Evolutionary conservation across 2,113 vertebrate genomes (phyloP).

Genomic region (Apteryx owenii): DNA sequence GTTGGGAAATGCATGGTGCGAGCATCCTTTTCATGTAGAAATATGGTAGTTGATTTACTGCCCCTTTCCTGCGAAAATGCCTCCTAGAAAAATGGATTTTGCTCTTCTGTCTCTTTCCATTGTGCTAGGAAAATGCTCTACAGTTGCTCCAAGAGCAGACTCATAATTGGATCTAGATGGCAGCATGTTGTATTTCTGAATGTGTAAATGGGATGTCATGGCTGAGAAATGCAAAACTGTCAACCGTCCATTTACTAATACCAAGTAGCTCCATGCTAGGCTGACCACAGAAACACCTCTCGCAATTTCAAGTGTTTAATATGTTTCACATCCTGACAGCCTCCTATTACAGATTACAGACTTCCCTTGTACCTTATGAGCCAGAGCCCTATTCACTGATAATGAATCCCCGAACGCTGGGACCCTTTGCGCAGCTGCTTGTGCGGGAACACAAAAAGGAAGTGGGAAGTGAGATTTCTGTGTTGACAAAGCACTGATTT

Average conservation of each 20-base stretch:
- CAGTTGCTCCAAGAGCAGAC: background rate
- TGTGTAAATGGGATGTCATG: background rate
- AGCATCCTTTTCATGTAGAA: background rate
- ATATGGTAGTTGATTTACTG: rapidly evolving
- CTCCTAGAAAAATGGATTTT: background rate
- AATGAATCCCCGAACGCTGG: background rate
- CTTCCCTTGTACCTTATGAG: background rate
- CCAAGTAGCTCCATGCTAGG: background rate
- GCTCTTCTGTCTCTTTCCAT: background rate
- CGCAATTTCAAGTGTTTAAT: background rate
- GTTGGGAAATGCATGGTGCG: rapidly evolving
- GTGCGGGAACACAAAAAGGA: conserved; percentile 17
- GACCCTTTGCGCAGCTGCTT: conserved; percentile 23
- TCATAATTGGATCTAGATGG: background rate
- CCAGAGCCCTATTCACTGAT: background rate
- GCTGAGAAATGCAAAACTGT: conserved; percentile 16
- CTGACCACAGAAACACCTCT: background rate
- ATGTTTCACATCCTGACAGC: conserved; percentile 1
- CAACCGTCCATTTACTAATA: background rate
- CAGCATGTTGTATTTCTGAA: background rate
- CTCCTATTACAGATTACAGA: background rate
- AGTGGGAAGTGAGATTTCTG: conserved; percentile 39
- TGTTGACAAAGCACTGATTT: conserved; percentile 72
- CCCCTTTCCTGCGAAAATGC: background rate
- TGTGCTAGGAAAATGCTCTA: background rate